Base-by-base conservation (phyloP, 2,888 invertebrate genomes). In the Holacanthella duospinosa region DNA sequence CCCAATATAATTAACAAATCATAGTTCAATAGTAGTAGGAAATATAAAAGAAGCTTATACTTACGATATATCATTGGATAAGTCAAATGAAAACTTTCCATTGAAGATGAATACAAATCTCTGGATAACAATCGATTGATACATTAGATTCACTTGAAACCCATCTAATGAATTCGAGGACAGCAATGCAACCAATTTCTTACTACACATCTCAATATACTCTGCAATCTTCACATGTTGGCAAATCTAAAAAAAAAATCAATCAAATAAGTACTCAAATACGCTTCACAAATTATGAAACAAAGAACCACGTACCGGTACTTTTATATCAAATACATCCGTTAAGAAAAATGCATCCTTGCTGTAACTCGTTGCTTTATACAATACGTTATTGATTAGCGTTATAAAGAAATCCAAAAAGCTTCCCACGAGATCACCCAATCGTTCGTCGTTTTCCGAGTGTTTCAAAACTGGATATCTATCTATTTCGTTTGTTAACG, bases 151-250 rank as follows among this genome's bases (percentile, higher is more conserved):
- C 28, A 55, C 6, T 27, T 25, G 24, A 16, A 55, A 55, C 3
- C 55, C 55, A 12, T 55, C 29, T 16, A 55, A 16, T 4, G 6
- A 55, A 27, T 55, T 26, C 27, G 4, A 12, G 25, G 6, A 3
- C 28, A 12, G 19, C 27, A 55, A n/a, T 16, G 19, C 4, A 6
- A 29, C 55, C 3, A 29, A 9, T 55, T 29, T 55, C 55, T 55
- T 55, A n/a, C 25, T 25, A 26, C 55, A 55, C 28, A 29, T 29
- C 27, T 55, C 55, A 27, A 55, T 55, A 27, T 55, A 55, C 55
- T 29, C 29, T 16, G 55, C 27, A 6, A 55, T n/a, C 19, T 55
- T 27, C 29, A 6, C 3, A 26, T 55, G 6, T 12, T 25, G 27
- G 55, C 27, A 55, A 6, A 55, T 16, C 27, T 27, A 53, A 53